Evolutionary conservation across 2,113 vertebrate species (phyloP).

Genomic region (Copsychus sechellarum): DNA sequence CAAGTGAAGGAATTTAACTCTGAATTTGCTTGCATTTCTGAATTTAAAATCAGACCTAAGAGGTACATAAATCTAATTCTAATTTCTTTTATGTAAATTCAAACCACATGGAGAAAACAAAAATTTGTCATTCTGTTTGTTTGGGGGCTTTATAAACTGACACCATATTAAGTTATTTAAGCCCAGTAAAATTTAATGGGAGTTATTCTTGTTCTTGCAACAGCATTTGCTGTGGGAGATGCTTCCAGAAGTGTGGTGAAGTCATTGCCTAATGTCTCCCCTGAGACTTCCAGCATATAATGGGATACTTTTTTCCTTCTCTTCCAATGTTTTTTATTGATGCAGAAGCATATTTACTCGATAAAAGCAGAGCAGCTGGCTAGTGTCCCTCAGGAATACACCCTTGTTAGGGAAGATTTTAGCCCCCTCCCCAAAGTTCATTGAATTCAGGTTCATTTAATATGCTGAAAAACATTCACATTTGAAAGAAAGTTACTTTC

Average conservation of each 20-base stretch:
- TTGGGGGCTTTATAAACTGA: conserved; percentile 34
- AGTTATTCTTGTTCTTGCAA: conserved; percentile 16
- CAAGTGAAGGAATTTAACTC: background rate
- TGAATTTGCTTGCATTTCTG: conserved; percentile 21
- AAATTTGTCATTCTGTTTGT: conserved; percentile 37
- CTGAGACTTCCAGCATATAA: conserved; percentile 40
- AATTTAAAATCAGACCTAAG: conserved; percentile 25
- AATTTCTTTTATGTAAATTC: conserved; percentile 58
- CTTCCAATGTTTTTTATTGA: conserved; percentile 33
- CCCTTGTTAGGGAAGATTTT: background rate
- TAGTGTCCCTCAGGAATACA: conserved; percentile 50
- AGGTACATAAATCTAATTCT: conserved; percentile 7
- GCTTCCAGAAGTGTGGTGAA: conserved; percentile 40
- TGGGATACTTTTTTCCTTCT: conserved; percentile 8
- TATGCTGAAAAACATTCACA: conserved; percentile 42
- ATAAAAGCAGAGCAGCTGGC: conserved; percentile 65
- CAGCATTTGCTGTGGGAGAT: background rate
- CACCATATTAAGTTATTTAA: background rate
- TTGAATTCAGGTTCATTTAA: conserved; percentile 51
- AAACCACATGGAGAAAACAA: conserved; percentile 13
- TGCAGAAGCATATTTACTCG: background rate
- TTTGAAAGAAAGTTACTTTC: conserved; percentile 38
- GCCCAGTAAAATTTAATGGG: background rate
- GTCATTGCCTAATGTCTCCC: conserved; percentile 39
- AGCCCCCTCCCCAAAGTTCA: conserved; percentile 49